Base-by-base conservation (phyloP, 1,140 invertebrate genomes). In the Maconellicoccus hirsutus region DNA sequence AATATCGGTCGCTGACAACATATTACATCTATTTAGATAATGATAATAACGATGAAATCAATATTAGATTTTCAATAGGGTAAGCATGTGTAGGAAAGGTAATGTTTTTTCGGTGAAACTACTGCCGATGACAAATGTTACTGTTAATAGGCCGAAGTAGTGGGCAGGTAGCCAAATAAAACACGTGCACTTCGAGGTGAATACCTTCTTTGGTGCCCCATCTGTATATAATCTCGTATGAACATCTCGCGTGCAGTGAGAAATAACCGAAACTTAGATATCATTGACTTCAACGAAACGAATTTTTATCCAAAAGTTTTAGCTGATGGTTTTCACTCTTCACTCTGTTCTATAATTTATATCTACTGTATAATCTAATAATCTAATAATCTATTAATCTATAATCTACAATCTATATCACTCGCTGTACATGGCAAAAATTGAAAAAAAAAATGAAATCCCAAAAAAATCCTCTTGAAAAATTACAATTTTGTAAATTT, bases 111-210 rank as follows among this genome's bases (percentile, higher is more conserved):
- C 42, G 42, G 42, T 19, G 42, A 52, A 52, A 52, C 42, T 66
- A 25, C 21, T 16, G 22, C 25, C 61, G 61, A 66, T 66, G 61
- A 66, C 61, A 66, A 66, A 66, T 66, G 25, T 19, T 66, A 66
- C 61, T 26, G 61, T 66, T 66, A 66, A 66, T 66, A 66, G 61
- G 61, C 61, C 25, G 61, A 66, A 66, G 61, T 66, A 66, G 21
- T 66, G 25, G 61, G 61, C 61, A 66, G 22, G 25, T 66, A 23
- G 61, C 61, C 61, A 66, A 66, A 26, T 66, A 66, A 66, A 23
- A 26, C 61, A 66, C 61, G 61, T 66, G 61, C 25, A 66, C 61
- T 66, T 25, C 19, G 61, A 66, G 61, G 61, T 66, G 61, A 66
- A 66, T 66, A 66, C 25, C 61, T 66, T 66, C 61, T 66, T 66